These are phyloP conservation scores for Orussus abietinus DNA, from an alignment of 1,140 invertebrate species.

Conservation along the genomic window DNA sequence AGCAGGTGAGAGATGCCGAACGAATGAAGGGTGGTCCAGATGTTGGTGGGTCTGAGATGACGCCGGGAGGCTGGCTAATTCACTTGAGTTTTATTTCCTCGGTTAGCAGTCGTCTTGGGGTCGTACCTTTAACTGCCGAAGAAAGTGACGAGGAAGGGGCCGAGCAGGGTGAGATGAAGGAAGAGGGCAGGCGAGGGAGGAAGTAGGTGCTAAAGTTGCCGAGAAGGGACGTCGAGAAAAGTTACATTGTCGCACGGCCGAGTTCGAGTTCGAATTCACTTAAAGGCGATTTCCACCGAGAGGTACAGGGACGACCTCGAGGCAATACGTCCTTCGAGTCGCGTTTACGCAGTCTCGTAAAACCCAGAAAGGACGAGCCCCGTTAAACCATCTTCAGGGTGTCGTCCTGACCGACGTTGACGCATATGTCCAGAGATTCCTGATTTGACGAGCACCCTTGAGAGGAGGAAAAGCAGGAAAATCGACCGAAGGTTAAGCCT, in stretches of 20 bases:
- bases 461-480: too few species aligned
- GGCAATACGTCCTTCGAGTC: too few species aligned
- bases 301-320: too few species aligned
- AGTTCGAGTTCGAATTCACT: conserved; percentile 14
- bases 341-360: too few species aligned
- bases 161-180: neutral
- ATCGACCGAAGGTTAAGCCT: too few species aligned
- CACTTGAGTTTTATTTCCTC: conserved; percentile 21
- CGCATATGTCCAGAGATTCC: too few species aligned
- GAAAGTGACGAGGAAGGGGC: conserved; percentile 15
- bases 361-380: too few species aligned
- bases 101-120: conserved; percentile 7
- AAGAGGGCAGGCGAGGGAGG: neutral
- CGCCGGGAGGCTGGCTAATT: conserved; percentile 14
- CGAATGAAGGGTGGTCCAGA: neutral
- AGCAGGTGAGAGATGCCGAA: too few species aligned
- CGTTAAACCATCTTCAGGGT: too few species aligned
- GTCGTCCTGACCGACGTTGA: too few species aligned
- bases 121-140: conserved; percentile 19
- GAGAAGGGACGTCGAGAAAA: neutral
- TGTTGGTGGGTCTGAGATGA: conserved; percentile 2
- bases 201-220: neutral
- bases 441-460: too few species aligned
- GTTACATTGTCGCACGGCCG: neutral
- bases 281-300: conserved; percentile 14